These are phyloP conservation scores for Idaea aversata DNA, from an alignment of 2,888 invertebrate genomes.

Conservation along the genomic window DNA sequence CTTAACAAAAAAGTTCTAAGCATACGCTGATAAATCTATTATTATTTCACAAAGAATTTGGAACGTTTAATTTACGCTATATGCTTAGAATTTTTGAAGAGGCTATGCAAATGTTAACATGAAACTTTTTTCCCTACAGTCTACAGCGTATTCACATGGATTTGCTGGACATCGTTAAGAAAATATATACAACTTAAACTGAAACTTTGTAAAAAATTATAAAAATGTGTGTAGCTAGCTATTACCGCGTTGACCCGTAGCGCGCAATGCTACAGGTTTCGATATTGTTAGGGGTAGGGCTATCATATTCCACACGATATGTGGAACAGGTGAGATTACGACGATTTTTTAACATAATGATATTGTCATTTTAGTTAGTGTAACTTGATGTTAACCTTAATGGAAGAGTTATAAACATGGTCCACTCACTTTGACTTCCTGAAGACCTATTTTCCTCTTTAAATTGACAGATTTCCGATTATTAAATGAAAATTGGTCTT, in stretches of 20 bases:
- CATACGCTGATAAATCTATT: constrained; percentile 30
- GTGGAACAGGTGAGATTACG: constrained; percentile 79
- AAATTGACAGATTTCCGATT: constrained; percentile 8
- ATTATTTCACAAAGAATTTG: constrained; percentile 2
- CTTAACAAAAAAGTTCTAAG: constrained; percentile 63
- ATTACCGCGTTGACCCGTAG: constrained; percentile 78
- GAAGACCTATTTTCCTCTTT: constrained; percentile 33
- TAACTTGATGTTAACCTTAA: constrained; percentile 35
- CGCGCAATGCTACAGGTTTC: constrained; percentile 81
- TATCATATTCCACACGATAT: constrained; percentile 63
- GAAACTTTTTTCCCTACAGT: constrained; percentile 80
- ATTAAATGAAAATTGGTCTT: background rate
- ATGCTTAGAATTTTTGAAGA: constrained; percentile 71
- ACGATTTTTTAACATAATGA: constrained; percentile 73
- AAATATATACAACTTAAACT: constrained; percentile 44
- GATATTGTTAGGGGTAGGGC: constrained; percentile 77
- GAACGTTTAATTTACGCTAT: constrained; percentile 11
- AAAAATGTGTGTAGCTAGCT: constrained; percentile 77
- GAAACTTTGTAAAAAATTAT: constrained; percentile 66
- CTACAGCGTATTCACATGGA: constrained; percentile 76
- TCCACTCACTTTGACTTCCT: constrained; percentile 33
- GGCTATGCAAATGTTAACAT: constrained; percentile 71
- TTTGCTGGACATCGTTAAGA: constrained; percentile 74
- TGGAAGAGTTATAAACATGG: constrained; percentile 37
- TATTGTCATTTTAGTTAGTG: constrained; percentile 62